These are phyloP conservation scores for Palythoa heliodiscus DNA, from an alignment of 92 coral and sea anemone species.

Conservation along the genomic window DNA sequence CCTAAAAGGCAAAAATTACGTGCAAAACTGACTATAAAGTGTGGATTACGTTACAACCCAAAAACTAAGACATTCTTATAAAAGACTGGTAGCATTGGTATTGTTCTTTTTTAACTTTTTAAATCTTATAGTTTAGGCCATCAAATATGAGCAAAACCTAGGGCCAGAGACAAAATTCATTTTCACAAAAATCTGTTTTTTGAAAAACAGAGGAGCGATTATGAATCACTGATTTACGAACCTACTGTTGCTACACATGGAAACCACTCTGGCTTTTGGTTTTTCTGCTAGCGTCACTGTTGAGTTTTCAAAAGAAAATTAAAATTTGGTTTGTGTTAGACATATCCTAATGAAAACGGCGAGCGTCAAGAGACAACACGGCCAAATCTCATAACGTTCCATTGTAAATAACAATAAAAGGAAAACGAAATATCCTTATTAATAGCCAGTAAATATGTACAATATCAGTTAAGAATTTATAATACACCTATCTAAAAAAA, in stretches of 20 bases:
- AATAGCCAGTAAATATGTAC: background rate
- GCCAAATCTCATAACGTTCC: background rate
- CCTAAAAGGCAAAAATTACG: constrained; percentile 46
- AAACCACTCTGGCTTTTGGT: background rate
- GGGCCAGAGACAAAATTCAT: too few relatives aligned
- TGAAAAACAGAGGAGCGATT: too few relatives aligned
- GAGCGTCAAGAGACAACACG: background rate
- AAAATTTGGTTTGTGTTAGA: background rate
- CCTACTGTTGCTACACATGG: background rate
- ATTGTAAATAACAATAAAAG: background rate
- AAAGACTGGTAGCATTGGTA: background rate
- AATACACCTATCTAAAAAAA: constrained; percentile 18
- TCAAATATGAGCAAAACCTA: too few relatives aligned
- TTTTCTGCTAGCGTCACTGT: background rate
- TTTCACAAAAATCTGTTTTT: too few relatives aligned
- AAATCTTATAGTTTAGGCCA: background rate
- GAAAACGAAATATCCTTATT: background rate
- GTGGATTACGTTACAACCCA: background rate
- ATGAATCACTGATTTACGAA: too few relatives aligned
- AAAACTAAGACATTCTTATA: background rate
- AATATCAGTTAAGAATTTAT: background rate
- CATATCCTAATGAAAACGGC: background rate
- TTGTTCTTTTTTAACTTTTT: background rate
- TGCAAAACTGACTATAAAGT: background rate
- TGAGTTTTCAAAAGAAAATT: background rate